Evolutionary conservation across 2,888 invertebrate species (phyloP), one percentile per base, ranked within the genome.

Genomic region (Dynastes tityus): DNA sequence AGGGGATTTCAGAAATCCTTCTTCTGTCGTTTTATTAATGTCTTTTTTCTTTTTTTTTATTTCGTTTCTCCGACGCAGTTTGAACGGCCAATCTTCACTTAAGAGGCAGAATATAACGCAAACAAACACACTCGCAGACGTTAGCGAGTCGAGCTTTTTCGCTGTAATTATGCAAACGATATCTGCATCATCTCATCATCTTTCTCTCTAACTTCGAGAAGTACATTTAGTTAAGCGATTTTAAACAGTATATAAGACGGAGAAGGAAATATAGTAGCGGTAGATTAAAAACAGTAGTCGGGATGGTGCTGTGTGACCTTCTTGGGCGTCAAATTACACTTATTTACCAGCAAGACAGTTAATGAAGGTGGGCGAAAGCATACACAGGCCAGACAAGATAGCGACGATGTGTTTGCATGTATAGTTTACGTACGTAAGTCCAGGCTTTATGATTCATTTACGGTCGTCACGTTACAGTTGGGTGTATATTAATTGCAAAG

Each of bases 361-460:
- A 74, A 74, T 74, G 61, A 63, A 45, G 45, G 45, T 63, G 61
- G 32, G 63, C 63, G 63, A 63, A 29, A 32, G 29, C 29, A 55
- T 16, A 22, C n/a, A 63, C 9, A 29, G 27, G 5, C 27, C 58
- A 74, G 58, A 61, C 61, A 58, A 6, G 45, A 45, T 8, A 45
- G 11, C 45, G 45, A 45, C 22, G 73, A 68, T 68, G 68, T 13
- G 22, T 49, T 45, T 11, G 45, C 11, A 45, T 55, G 22, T 55
- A 22, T 22, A 16, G n/a, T 55, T 8, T n/a, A 55, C 9, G 55
- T 55, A 55, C 13, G 27, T 63, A 45, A 45, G 8, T 8, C 11
- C 11, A 8, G 11, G 45, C 63, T 74, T 74, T 73, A 61, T 61
- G 73, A 40, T 74, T 74, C 73, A 74, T 58, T 74, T 74, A 74